Evolutionary conservation across 2,888 invertebrate species (phyloP).

Genomic region (Sarcophaga caerulescens): DNA sequence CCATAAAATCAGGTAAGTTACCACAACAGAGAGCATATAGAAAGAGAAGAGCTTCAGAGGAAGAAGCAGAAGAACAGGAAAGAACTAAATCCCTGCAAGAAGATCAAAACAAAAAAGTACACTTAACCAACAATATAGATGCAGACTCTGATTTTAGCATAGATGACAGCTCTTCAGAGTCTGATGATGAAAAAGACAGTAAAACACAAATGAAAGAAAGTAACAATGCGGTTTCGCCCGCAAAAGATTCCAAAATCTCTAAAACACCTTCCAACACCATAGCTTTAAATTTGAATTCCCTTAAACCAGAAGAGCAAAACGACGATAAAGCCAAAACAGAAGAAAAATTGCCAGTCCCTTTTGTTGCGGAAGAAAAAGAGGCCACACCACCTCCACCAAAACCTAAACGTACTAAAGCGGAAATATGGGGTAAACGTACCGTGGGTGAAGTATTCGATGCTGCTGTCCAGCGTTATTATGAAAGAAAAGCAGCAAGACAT

Average conservation of each 20-base stretch:
- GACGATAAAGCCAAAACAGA: conserved; percentile 67
- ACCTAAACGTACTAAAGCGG: conserved; percentile 85
- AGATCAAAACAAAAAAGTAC: conserved; percentile 82
- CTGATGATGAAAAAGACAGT: conserved; percentile 71
- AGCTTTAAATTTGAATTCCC: conserved; percentile 69
- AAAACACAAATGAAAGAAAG: conserved; percentile 25
- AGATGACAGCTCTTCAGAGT: conserved; percentile 83
- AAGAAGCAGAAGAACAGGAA: conserved; percentile 80
- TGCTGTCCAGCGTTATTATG: conserved; percentile 88
- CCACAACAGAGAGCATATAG: conserved; percentile 83
- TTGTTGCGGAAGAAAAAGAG: conserved; percentile 14
- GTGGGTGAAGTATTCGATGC: conserved; percentile 89
- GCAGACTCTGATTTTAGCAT: conserved; percentile 89
- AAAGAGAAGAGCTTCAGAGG: conserved; percentile 82
- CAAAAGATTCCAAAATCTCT: conserved; percentile 3
- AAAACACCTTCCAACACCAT: conserved; percentile 31
- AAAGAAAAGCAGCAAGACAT: conserved; percentile 85
- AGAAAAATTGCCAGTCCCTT: conserved; percentile 24
- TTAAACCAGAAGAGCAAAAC: conserved; percentile 70
- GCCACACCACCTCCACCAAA: conserved; percentile 44
- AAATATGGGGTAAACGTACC: conserved; percentile 93
- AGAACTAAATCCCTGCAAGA: conserved; percentile 68
- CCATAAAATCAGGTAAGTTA: conserved; percentile 76
- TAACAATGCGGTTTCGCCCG: conserved; percentile 11
- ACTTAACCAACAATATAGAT: conserved; percentile 85